These are phyloP conservation scores for Tragelaphus scriptus DNA, from an alignment of 2,113 vertebrate genomes.

Conservation along the genomic window DNA sequence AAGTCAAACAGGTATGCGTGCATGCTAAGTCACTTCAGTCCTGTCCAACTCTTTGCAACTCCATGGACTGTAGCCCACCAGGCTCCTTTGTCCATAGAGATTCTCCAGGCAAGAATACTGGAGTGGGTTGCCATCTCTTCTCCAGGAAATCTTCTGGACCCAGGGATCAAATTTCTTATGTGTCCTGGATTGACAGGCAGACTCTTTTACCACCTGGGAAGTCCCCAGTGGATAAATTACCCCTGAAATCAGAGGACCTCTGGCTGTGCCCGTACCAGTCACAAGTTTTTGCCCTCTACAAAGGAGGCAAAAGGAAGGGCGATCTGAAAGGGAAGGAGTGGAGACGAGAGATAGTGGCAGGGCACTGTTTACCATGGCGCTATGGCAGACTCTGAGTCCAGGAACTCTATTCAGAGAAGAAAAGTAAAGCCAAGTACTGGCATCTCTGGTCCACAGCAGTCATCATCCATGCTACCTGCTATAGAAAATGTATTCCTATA, in stretches of 20 bases:
- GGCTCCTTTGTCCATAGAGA: background rate
- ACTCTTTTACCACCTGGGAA: background rate
- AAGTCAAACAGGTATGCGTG: background rate
- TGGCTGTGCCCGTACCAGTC: background rate
- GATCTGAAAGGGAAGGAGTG: background rate
- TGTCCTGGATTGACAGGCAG: background rate
- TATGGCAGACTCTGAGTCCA: background rate
- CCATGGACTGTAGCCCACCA: background rate
- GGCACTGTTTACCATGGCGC: background rate
- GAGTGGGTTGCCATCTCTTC: background rate
- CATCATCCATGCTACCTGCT: background rate
- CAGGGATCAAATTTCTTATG: background rate
- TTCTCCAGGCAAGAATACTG: background rate
- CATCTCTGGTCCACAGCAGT: accelerated
- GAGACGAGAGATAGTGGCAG: background rate
- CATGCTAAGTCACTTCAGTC: background rate
- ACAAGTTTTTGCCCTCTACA: background rate
- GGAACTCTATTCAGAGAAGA: background rate
- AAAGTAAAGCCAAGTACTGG: background rate
- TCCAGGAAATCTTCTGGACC: background rate
- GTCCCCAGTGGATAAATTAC: background rate
- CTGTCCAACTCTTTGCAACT: background rate
- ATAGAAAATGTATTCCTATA: background rate
- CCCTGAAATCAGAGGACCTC: background rate
- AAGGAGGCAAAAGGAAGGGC: background rate